These are phyloP conservation scores for Episyrphus balteatus DNA, from an alignment of 1,140 invertebrate genomes.

Conservation along the genomic window DNA sequence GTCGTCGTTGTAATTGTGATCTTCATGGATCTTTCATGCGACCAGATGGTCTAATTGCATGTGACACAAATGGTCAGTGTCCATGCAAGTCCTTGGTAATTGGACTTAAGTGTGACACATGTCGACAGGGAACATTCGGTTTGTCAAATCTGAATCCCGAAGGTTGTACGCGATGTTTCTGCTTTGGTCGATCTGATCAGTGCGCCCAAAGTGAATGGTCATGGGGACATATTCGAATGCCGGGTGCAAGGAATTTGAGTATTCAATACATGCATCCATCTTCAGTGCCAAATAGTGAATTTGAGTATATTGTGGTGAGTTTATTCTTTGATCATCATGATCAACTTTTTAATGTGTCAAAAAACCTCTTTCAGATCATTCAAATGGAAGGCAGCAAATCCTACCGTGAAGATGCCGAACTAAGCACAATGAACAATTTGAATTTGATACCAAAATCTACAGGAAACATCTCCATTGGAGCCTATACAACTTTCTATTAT, in stretches of 20 bases:
- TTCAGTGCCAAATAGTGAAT: slow-evolving; percentile 18
- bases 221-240: slow-evolving; percentile 59
- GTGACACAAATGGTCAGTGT: slow-evolving; percentile 68
- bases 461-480: slow-evolving; percentile 54
- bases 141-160: slow-evolving; percentile 55
- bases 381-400: background rate
- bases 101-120: slow-evolving; percentile 73
- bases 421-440: slow-evolving; percentile 39
- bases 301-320: slow-evolving; percentile 32
- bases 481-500: slow-evolving; percentile 51
- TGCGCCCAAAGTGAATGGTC: slow-evolving; percentile 68
- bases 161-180: slow-evolving; percentile 83
- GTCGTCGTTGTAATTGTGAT: slow-evolving; percentile 70
- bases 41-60: slow-evolving; percentile 55
- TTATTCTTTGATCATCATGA: background rate
- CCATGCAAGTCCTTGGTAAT: slow-evolving; percentile 58
- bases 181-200: slow-evolving; percentile 66
- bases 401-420: slow-evolving; percentile 24
- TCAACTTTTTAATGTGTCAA: background rate
- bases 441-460: slow-evolving; percentile 36
- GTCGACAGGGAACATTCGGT: slow-evolving; percentile 75
- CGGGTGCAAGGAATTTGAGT: slow-evolving; percentile 44
- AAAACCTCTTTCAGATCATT: background rate
- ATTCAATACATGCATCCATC: slow-evolving; percentile 37
- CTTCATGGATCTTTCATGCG: slow-evolving; percentile 50